phyloP scores from a whole-genome alignment of 2,797 vertebrate species.

The Rhinophrynus dorsalis region DNA sequence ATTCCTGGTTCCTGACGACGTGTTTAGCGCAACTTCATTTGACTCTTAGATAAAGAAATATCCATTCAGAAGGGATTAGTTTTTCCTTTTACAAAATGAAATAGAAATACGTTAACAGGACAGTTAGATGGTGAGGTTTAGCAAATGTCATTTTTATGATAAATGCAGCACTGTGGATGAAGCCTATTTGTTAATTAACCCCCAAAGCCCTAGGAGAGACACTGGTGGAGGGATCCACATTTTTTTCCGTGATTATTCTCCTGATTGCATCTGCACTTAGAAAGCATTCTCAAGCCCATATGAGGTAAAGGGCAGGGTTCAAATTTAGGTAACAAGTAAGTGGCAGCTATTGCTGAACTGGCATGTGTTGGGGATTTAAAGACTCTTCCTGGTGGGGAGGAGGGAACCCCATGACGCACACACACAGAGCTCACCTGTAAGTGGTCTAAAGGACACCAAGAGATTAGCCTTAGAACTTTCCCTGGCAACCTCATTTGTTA shows the following conservation, averaged over 20 bases:
- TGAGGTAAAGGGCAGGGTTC: conserved; percentile 34
- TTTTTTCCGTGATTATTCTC: neutral
- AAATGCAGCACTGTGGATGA: conserved; percentile 49
- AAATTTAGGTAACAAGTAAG: conserved; percentile 9
- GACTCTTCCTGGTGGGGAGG: neutral
- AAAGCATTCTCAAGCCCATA: conserved; percentile 3
- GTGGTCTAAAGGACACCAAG: neutral
- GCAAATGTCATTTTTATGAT: conserved; percentile 53
- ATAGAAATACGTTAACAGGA: conserved; percentile 51
- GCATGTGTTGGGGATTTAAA: neutral
- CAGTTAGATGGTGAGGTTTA: conserved; percentile 52
- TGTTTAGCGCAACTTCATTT: conserved; percentile 49
- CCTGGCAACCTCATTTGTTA: neutral
- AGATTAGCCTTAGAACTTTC: neutral
- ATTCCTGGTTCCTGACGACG: conserved; percentile 39
- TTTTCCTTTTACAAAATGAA: conserved; percentile 50
- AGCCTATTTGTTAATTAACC: conserved; percentile 45
- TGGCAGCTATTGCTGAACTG: conserved; percentile 33
- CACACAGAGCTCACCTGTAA: conserved; percentile 4
- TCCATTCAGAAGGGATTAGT: conserved; percentile 64
- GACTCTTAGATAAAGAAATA: conserved; percentile 56
- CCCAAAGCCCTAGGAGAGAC: conserved; percentile 21
- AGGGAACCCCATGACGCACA: neutral
- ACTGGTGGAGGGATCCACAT: conserved; percentile 12
- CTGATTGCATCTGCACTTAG: conserved; percentile 25